Evolutionary conservation across 2,113 vertebrate genomes (phyloP), one percentile per base, ranked within the genome.

Genomic region (Cariama cristata): DNA sequence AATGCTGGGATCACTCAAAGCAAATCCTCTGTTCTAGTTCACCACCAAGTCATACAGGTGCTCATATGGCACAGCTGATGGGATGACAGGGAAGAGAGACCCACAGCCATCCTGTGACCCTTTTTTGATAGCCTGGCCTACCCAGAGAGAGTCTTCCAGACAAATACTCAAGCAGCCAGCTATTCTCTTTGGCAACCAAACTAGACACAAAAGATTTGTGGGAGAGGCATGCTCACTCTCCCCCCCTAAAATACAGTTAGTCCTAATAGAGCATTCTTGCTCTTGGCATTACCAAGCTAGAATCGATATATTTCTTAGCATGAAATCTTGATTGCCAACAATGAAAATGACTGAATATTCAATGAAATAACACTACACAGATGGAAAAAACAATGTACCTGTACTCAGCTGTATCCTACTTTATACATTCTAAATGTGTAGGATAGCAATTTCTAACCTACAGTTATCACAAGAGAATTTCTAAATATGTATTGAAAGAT

Each of bases 161-260:
- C 32, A 23, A 35, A 12, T 4, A 32, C 10, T 44, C 49, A 63
- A 59, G 59, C 32, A 79, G 30, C 12, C 42, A 33, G 19, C 32
- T 82, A 28, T 27, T 72, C 45, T 44, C 68, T 17, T 67, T 33
- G 27, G 40, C 42, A 89, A 81, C 47, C 20, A 47, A 77, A 53
- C 23, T 26, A 53, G 35, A 50, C 8, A 30, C 18, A 75, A 40
- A n/a, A 55, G 22, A 30, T 55, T 40, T 63, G 84, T 38, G 27
- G 49, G 28, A 69, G 55, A 59, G 49, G 22, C 7, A 2, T 2
- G 2, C 16, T 50, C 0, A 0, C 21, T 52, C 12, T 33, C 49
- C 30, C 9, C 32, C 12, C 20, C 27, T n/a, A 63, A 60, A 62
- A 52, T 45, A 33, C 9, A 59, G 12, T 49, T 66, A 60, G 22